These are phyloP conservation scores for Phylloscopus trochilus DNA, from an alignment of 2,113 vertebrate genomes.

Conservation along the genomic window DNA sequence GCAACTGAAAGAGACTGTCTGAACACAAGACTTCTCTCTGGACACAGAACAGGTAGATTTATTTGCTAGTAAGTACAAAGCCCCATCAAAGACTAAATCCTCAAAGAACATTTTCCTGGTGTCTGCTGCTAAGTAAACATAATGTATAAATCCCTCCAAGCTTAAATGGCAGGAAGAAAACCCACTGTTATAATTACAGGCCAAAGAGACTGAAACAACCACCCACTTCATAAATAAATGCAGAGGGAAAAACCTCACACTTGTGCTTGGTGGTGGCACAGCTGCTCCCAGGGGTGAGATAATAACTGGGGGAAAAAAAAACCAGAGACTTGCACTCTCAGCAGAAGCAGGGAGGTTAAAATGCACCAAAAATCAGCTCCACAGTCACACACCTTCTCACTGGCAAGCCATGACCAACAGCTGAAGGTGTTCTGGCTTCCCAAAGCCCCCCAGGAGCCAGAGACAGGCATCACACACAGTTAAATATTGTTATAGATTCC, in stretches of 20 bases:
- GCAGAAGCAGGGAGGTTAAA: slow-evolving; percentile 29
- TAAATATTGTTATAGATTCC: neutral
- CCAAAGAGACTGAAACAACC: neutral
- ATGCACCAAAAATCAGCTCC: neutral
- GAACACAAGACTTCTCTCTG: neutral
- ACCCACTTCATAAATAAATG: slow-evolving; percentile 28
- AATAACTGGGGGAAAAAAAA: neutral
- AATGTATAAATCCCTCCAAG: neutral
- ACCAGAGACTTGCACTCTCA: slow-evolving; percentile 11
- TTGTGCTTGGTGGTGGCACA: neutral
- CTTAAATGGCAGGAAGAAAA: slow-evolving; percentile 1
- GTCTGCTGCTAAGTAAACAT: neutral
- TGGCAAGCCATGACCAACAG: slow-evolving; percentile 8
- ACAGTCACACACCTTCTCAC: neutral
- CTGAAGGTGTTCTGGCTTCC: neutral
- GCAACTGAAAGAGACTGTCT: neutral
- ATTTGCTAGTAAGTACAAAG: neutral
- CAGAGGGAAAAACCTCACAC: neutral
- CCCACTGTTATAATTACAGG: slow-evolving; percentile 3
- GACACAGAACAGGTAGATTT: neutral
- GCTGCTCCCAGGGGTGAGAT: slow-evolving; percentile 21
- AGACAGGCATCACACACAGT: neutral
- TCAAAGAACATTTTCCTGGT: neutral
- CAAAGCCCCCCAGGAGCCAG: neutral
- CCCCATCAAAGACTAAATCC: neutral